Base-by-base conservation (phyloP, 2,888 invertebrate species). In the Eupithecia insigniata region DNA sequence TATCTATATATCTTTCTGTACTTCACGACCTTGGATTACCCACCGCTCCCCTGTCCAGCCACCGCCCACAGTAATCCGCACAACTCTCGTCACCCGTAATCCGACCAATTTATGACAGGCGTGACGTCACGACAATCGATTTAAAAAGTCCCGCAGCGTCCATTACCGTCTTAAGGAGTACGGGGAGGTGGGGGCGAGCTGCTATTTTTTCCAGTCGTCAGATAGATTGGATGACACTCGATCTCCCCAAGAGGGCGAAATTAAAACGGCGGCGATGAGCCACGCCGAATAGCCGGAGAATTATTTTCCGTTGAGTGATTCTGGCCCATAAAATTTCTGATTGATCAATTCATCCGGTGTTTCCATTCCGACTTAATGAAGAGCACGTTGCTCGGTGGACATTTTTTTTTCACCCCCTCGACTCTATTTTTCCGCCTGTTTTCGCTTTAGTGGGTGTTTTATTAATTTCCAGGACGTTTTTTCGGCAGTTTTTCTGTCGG, bases 281-380 rank as follows among this genome's bases (percentile, higher is more conserved):
- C 92, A 86, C 87, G 88, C 89, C 90, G 88, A 91, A 92, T 89
- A 90, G 90, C 90, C 87, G 81, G 86, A 87, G 91, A 91, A 93
- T 93, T 92, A 93, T 92, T 93, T 93, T 92, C 91, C 92, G 92
- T 91, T 94, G 92, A 93, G 93, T 94, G 93, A 94, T 94, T 93
- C 92, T 87, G 85, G 90, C 85, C 92, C 93, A 92, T 93, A 93
- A 93, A 94, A 93, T 90, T 92, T 92, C 90, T 93, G 93, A 93
- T 93, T 93, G 94, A 94, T 94, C 94, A 94, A 94, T 94, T 93
- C 92, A 93, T 94, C 88, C 91, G 89, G 87, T 90, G 90, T 91
- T 91, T 87, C 90, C 89, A 90, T 91, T 88, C 84, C 89, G 85
- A 83, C 84, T 84, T 93, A 93, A 93, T 93, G 93, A 93, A 92